Base-by-base conservation (phyloP, 2,888 invertebrate species). In the Anthophora plumipes region DNA sequence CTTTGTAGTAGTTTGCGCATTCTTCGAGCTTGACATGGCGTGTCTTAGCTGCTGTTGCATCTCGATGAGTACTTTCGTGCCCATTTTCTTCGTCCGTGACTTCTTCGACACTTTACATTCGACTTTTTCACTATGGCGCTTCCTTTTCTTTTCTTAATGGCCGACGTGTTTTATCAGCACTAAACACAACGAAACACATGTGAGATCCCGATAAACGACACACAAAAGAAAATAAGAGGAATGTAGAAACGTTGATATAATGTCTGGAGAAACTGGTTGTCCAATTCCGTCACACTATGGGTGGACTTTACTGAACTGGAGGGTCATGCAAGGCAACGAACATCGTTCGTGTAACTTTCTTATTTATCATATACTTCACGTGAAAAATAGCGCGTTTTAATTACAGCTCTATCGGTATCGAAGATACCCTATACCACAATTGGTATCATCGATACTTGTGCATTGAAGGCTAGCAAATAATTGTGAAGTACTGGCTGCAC, bases 41-140 rank as follows among this genome's bases (percentile, higher is more conserved):
- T 75, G 63, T 6, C 72, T 64, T 11, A 76, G 25, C 39, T 76
- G 76, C 52, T 73, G 82, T 22, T 82, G 82, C 82, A 82, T 77
- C 60, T 82, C 82, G 39, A 76, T 69, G 69, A 82, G 72, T 60
- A 81, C 72, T 41, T 73, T 81, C 57, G 82, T 73, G 63, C 80
- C 70, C 76, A 80, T 84, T 75, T 22, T 46, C 37, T 63, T 54
- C 31, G 6, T 43, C 25, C 20, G 12, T 43, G 14, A 14, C n/a
- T 73, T 31, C 46, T 66, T 60, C 20, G 11, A 7, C 12, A 54
- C n/a, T n/a, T 52, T 50, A 69, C 74, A 80, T 80, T 48, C 68
- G 74, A 60, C 31, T 60, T 46, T n/a, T 39, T 57, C 72, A 20
- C 52, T 37, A 6, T 1, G 22, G 4, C 17, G 25, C 39, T 64